Percentiles rank a stretch among this genome's conserved stretches.
These are phyloP conservation scores for Pogonus chalceus DNA, from an alignment of 1,140 invertebrate species.

Conservation along the genomic window DNA sequence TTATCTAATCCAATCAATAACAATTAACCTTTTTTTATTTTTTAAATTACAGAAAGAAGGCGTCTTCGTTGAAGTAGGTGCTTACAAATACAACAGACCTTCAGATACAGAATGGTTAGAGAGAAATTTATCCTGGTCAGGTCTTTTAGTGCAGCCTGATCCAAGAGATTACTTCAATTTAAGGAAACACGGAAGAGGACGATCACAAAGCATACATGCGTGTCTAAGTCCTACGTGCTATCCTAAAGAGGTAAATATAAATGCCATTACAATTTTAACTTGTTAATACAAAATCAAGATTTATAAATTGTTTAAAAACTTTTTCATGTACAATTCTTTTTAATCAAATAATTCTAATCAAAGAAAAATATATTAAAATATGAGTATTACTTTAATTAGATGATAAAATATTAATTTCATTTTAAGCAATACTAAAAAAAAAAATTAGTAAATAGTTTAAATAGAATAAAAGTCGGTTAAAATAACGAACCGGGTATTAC, in stretches of 20 bases:
- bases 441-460: too few relatives aligned
- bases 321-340: conserved; percentile 18
- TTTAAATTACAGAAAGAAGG: conserved; percentile 47
- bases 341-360: too few relatives aligned
- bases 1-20: too few relatives aligned
- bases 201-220: conserved; percentile 54
- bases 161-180: conserved; percentile 55
- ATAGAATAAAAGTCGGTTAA: too few relatives aligned
- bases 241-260: conserved; percentile 54
- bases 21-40: too few relatives aligned
- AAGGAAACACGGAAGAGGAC: conserved; percentile 39
- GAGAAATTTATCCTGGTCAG: conserved; percentile 57
- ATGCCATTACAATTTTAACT: background rate
- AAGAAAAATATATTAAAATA: too few relatives aligned
- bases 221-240: conserved; percentile 62
- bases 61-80: conserved; percentile 51
- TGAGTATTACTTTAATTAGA: too few relatives aligned
- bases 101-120: conserved; percentile 60
- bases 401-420: too few relatives aligned
- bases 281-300: conserved; percentile 8
- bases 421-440: too few relatives aligned
- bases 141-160: conserved; percentile 63
- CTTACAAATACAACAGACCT: conserved; percentile 41
- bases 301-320: conserved; percentile 11
- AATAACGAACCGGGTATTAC: too few relatives aligned